Conservation (phyloP, 1,140 invertebrate genomes). For the Drosophila pectinifera region DNA sequence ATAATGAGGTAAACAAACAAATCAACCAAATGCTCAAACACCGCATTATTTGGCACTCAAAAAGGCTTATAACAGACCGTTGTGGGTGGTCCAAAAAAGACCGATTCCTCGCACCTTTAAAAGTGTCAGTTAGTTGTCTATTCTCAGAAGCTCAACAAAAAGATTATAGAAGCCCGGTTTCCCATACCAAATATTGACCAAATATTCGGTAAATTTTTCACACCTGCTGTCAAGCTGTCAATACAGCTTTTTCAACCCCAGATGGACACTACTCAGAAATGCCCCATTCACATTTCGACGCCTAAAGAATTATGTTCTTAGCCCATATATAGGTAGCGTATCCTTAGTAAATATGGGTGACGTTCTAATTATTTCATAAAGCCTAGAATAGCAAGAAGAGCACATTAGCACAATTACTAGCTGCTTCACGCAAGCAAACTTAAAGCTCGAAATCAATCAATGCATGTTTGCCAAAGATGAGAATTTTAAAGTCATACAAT, state of each 20-base stretch:
- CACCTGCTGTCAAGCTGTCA: not conserved
- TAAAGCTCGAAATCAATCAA: too few relatives aligned
- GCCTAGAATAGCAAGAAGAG: slow-evolving; percentile 47
- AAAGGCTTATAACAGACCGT: slow-evolving; percentile 44
- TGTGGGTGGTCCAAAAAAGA: slow-evolving; percentile 41
- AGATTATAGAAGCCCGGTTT: not conserved
- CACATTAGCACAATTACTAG: not conserved
- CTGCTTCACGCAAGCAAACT: too few relatives aligned
- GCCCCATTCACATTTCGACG: slow-evolving; percentile 18
- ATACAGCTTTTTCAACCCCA: slow-evolving; percentile 7
- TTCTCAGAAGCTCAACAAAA: not conserved
- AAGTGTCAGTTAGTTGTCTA: slow-evolving; percentile 3
- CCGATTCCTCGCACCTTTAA: slow-evolving; percentile 25
- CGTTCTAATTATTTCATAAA: slow-evolving; percentile 50
- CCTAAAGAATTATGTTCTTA: slow-evolving; percentile 59
- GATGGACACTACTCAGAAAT: slow-evolving; percentile 7
- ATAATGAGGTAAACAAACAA: slow-evolving; percentile 53
- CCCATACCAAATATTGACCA: slow-evolving; percentile 6
- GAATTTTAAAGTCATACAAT: too few relatives aligned
- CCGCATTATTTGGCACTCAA: slow-evolving; percentile 22
- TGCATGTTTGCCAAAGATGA: too few relatives aligned
- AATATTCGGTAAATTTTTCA: slow-evolving; percentile 5
- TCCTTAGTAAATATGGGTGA: slow-evolving; percentile 38
- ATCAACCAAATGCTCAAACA: slow-evolving; percentile 33
- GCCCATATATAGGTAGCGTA: slow-evolving; percentile 12